phyloP scores from a whole-genome alignment of 2,888 invertebrate species.

The Synergus gifuensis region DNA sequence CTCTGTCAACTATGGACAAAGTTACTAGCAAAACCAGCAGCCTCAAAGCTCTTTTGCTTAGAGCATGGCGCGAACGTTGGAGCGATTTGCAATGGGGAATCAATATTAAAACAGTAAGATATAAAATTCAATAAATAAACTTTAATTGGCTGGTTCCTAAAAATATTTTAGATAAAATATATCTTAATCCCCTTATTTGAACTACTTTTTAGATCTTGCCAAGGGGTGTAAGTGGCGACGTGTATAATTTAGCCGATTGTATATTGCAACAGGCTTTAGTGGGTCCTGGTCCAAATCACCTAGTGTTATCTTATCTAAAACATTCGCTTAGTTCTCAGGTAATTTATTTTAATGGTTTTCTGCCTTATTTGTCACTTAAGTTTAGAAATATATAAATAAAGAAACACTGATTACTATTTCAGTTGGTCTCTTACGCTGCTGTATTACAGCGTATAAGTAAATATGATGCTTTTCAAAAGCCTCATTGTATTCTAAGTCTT shows the following conservation, averaged over 20 bases:
- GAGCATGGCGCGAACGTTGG: slow-evolving; percentile 98
- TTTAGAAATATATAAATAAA: slow-evolving; percentile 2
- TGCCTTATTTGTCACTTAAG: not conserved
- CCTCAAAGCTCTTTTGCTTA: slow-evolving; percentile 87
- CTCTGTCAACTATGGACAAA: slow-evolving; percentile 83
- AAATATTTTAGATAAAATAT: slow-evolving; percentile 2
- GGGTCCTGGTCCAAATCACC: slow-evolving; percentile 94
- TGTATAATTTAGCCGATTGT: slow-evolving; percentile 95
- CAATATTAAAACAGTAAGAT: slow-evolving; percentile 91
- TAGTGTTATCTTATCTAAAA: slow-evolving; percentile 94
- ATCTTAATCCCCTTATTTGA: slow-evolving; percentile 14
- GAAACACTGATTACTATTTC: slow-evolving; percentile 46
- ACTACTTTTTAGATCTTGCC: slow-evolving; percentile 82
- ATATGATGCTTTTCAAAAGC: slow-evolving; percentile 92
- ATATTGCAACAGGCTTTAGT: slow-evolving; percentile 96
- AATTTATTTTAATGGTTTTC: slow-evolving; percentile 43
- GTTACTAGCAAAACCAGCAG: slow-evolving; percentile 91
- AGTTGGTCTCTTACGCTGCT: slow-evolving; percentile 93
- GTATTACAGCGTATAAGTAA: slow-evolving; percentile 92
- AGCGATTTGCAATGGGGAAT: slow-evolving; percentile 97
- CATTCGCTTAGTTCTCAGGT: slow-evolving; percentile 94
- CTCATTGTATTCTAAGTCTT: slow-evolving; percentile 92
- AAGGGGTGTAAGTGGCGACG: slow-evolving; percentile 94
- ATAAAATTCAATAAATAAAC: not conserved
- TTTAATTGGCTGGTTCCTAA: too few relatives aligned